These are phyloP conservation scores for Linurgus olivaceus DNA, from an alignment of 2,797 vertebrate species.

Conservation along the genomic window DNA sequence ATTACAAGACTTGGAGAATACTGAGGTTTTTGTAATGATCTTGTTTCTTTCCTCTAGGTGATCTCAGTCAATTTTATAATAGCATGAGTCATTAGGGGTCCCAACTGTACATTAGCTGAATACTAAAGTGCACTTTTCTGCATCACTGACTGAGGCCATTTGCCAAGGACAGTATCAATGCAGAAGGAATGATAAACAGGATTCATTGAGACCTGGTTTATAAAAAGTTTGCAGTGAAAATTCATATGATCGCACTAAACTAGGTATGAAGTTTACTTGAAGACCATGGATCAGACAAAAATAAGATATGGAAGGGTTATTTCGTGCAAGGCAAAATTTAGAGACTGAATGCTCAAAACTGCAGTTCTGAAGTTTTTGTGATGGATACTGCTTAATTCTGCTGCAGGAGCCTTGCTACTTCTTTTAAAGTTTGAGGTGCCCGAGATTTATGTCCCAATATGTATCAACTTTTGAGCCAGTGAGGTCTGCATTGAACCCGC, in stretches of 20 bases:
- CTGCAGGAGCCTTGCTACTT: neutral
- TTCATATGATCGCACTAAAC: neutral
- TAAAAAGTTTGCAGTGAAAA: neutral
- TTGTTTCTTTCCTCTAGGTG: slow-evolving; percentile 10
- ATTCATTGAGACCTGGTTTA: neutral
- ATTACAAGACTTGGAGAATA: neutral
- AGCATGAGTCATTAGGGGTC: neutral
- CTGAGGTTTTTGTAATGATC: neutral
- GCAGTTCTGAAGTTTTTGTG: neutral
- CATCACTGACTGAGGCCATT: neutral
- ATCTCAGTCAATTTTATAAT: neutral
- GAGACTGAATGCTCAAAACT: neutral
- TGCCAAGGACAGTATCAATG: neutral
- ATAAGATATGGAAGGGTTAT: neutral
- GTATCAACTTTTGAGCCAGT: neutral
- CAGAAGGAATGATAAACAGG: neutral
- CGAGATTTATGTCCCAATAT: neutral
- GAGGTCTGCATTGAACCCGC: fast-evolving
- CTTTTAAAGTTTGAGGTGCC: neutral
- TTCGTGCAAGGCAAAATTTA: neutral
- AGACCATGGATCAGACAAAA: neutral
- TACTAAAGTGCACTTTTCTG: neutral
- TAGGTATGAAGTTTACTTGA: neutral
- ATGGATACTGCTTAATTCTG: neutral
- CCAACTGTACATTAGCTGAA: neutral